Base-by-base conservation (phyloP, 2,888 invertebrate species). In the Drosophila phalerata region DNA sequence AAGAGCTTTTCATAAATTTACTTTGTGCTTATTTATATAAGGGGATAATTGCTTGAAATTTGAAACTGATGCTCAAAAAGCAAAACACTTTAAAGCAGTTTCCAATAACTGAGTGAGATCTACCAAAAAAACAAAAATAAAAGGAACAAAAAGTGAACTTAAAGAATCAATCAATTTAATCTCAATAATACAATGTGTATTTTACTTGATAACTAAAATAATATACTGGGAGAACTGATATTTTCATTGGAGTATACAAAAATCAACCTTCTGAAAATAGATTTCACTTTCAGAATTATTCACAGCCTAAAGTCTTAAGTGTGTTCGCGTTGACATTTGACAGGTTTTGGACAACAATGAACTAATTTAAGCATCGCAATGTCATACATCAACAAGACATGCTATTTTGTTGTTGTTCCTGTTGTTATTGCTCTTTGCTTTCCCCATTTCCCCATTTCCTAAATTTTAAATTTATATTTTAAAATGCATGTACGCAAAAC, bases 281-380 rank as follows among this genome's bases (percentile, higher is more conserved):
- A 19, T 45, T 55, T 48, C n/a, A 17, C 28, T 22, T 32, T 47
- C 40, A 45, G 62, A 56, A 43, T 76, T 64, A 60, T 58, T 22
- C 58, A 60, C 19, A 58, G 57, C 49, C 17, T 58, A 58, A 63
- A 55, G 52, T 42, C 37, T 48, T 58, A 43, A 70, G 57, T 45
- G 43, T 32, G 56, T 28, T 40, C 38, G 28, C 65, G 68, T 55
- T 85, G 85, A 85, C 79, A 89, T 55, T 79, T 88, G 86, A 83
- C 88, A 88, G 79, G 58, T 80, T 69, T 85, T 67, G 81, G 77
- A 83, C 73, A 87, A 88, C 81, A 88, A 77, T 83, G 76, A 85
- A 81, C 87, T 89, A 87, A 89, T 89, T 87, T 88, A 74, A 72
- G 73, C 83, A 71, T 25, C 69, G 60, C 47, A 74, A 68, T 83